A percentile compares a stretch with the other conserved stretches of the same genome.
phyloP scores from a whole-genome alignment of 2,113 vertebrate species.

The Semnopithecus entellus region DNA sequence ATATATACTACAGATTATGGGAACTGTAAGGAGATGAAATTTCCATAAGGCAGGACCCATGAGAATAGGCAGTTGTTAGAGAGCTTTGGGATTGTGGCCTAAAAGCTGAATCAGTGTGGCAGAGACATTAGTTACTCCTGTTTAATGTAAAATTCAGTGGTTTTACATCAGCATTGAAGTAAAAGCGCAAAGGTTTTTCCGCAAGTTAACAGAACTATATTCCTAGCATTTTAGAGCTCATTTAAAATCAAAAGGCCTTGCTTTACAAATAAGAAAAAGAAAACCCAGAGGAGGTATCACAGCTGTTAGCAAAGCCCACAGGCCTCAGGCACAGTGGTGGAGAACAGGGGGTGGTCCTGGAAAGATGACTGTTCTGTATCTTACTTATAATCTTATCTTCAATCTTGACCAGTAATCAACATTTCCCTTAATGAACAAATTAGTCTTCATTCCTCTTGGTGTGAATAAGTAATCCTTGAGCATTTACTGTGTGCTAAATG shows the following conservation, averaged over 20 bases:
- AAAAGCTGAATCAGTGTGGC: background rate
- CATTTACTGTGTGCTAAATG: background rate
- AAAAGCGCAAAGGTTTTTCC: background rate
- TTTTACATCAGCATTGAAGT: background rate
- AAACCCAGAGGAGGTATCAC: background rate
- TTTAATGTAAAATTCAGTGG: background rate
- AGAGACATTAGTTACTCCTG: background rate
- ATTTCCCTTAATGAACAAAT: background rate
- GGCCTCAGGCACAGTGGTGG: background rate
- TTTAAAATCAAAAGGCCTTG: background rate
- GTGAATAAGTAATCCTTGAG: background rate
- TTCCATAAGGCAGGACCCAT: background rate
- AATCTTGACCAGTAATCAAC: background rate
- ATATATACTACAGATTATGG: background rate
- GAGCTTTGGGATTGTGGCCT: background rate
- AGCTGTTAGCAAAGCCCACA: background rate
- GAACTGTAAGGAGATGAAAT: background rate
- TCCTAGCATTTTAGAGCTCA: background rate
- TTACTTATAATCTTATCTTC: background rate
- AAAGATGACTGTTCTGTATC: background rate
- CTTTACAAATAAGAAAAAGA: background rate
- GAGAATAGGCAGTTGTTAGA: background rate
- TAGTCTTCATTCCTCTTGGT: background rate
- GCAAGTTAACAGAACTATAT: background rate
- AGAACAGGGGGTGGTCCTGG: background rate